Percentiles rank a stretch among this genome's conserved stretches.
phyloP scores from a whole-genome alignment of 2,797 vertebrate genomes.

The Leptatherina wallacei region DNA sequence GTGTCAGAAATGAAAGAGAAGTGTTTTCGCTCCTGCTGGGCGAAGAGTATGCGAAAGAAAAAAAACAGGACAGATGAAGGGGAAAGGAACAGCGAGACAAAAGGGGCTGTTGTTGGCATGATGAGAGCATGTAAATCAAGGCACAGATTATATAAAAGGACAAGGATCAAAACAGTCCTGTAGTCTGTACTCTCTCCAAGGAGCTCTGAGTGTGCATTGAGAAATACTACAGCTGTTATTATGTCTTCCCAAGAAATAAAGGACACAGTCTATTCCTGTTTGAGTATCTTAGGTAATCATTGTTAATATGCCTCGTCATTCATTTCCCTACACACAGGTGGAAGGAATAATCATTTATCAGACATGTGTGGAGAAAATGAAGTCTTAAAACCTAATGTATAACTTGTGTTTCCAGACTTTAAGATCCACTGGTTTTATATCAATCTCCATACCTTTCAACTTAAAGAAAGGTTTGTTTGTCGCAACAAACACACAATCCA shows the following conservation, averaged over 20 bases:
- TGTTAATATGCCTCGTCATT: neutral
- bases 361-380: neutral
- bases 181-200: slow-evolving; percentile 28
- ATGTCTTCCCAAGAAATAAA: neutral
- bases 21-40: slow-evolving; percentile 62
- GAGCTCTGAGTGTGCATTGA: neutral
- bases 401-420: neutral
- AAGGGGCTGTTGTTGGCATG: slow-evolving; percentile 33
- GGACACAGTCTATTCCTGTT: neutral
- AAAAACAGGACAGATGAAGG: slow-evolving; percentile 14
- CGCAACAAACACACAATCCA: too few species aligned
- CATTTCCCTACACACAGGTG: neutral
- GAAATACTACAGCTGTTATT: neutral
- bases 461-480: too few species aligned
- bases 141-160: slow-evolving; percentile 42
- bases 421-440: neutral
- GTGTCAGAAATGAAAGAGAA: slow-evolving; percentile 66
- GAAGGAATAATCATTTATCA: neutral
- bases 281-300: neutral
- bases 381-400: neutral
- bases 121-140: slow-evolving; percentile 36
- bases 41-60: slow-evolving; percentile 45
- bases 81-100: slow-evolving; percentile 31
- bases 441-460: too few species aligned
- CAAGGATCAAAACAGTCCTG: slow-evolving; percentile 39